Base-by-base conservation (phyloP, 2,888 invertebrate genomes). In the Hartigia nigra region DNA sequence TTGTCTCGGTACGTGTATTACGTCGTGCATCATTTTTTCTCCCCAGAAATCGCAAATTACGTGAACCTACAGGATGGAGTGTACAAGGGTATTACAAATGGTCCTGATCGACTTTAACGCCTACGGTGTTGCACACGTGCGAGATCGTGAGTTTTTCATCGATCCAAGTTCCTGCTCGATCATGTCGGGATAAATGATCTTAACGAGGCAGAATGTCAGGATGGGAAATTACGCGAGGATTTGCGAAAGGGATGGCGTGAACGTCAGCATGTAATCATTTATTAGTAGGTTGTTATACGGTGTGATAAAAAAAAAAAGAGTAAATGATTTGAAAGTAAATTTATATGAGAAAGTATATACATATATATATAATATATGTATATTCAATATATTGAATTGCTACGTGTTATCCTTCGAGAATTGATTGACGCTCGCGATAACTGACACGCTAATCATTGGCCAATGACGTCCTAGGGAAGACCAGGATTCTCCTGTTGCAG, bases 381-480 rank as follows among this genome's bases (percentile, higher is more conserved):
- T 35, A 35, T n/a, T n/a, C n/a, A n/a, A n/a, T n/a, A n/a, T n/a
- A n/a, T n/a, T n/a, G n/a, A n/a, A n/a, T n/a, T n/a, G n/a, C n/a
- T n/a, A 55, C 55, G 23, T 55, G 55, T 55, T 55, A 55, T 72
- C 9, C 72, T 32, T 12, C 12, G 72, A 34, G 31, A 72, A 12
- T 23, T 23, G 72, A 72, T 31, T 11, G 31, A 34, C 31, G 72
- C 31, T 55, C 70, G 70, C 31, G 76, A 76, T 72, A 36, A 55
- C 31, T 4, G 32, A 39, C 72, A 35, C 76, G 78, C 76, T 23
- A 78, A n/a, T 78, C 14, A 34, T 31, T 31, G 31, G 37, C 78
- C 14, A 55, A 72, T 78, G 76, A 76, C 78, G 78, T 76, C 31
- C 76, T 72, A 37, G 78, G 78, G 70, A 78, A 78, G 70, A n/a